Conservation (phyloP, 2,797 vertebrate genomes). For the Pseudotriccus pelzelni region DNA sequence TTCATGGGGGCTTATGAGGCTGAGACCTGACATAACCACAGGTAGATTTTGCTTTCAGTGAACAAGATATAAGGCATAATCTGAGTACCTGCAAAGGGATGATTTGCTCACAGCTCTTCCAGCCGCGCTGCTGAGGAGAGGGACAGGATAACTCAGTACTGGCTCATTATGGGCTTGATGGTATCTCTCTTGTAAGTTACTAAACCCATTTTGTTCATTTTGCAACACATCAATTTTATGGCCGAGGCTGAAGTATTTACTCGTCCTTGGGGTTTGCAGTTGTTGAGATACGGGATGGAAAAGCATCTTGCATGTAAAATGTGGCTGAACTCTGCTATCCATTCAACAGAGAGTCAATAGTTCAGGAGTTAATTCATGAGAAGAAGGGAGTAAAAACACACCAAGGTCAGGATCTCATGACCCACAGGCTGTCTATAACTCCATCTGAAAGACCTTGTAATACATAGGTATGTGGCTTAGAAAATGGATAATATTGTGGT, state of each 20-base stretch:
- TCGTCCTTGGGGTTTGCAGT: conserved; percentile 49
- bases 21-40: neutral
- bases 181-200: conserved; percentile 38
- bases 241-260: conserved; percentile 52
- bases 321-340: conserved; percentile 49
- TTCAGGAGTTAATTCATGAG: conserved; percentile 69
- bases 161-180: conserved; percentile 36
- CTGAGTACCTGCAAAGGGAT: neutral
- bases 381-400: conserved; percentile 62
- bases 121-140: neutral
- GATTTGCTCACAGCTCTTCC: neutral
- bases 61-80: neutral
- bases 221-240: conserved; percentile 62
- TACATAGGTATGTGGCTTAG: conserved; percentile 56
- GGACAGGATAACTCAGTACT: neutral
- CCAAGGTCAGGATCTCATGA: conserved; percentile 69
- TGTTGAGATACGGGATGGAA: conserved; percentile 21
- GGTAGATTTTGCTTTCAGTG: neutral
- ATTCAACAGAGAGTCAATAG: conserved; percentile 49
- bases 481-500: conserved; percentile 26
- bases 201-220: conserved; percentile 46
- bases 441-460: conserved; percentile 56
- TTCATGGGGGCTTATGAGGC: neutral
- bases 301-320: conserved; percentile 32
- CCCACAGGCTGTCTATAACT: conserved; percentile 36